Base-by-base conservation (phyloP, 2,113 vertebrate species). In the Nicator chloris region DNA sequence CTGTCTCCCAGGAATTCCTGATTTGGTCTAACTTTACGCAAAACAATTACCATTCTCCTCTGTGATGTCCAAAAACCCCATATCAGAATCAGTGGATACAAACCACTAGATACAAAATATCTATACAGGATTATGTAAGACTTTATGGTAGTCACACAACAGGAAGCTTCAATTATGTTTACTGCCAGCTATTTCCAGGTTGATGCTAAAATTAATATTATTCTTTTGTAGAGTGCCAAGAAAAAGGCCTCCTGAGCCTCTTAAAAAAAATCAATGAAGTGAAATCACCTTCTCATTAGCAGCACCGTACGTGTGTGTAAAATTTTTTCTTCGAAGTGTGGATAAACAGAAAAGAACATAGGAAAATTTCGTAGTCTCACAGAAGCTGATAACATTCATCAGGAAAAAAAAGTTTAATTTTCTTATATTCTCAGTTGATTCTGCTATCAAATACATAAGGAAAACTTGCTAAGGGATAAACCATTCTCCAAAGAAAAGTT, bases 171-270 rank as follows among this genome's bases (percentile, higher is more conserved):
- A 90, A 30, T 82, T 84, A 86, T 70, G 37, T 88, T 94, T 88
- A 84, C 31, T 88, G 72, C 10, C 86, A 90, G 85, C 50, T 73
- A 47, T 82, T 91, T 91, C 44, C 78, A 93, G 20, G 15, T 15
- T 93, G 68, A 77, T 86, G 20, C 14, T 92, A 95, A 94, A 96
- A 82, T 87, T n/a, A 96, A 76, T 92, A 95, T 60, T 76, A 60
- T 49, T 92, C 69, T 82, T 90, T 59, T 51, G 82, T 51, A 92
- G 66, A 82, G 77, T 66, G 77, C 27, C 65, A 94, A 70, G 78
- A 45, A 75, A 94, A 91, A 86, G 54, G n/a, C 27, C 65, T 66
- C 45, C 51, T 23, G 10, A 94, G 49, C 31, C 44, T 89, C 51
- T 70, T 40, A 8, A 71, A 77, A 66, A 63, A 82, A 75, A 76